These are phyloP conservation scores for Pyrrhosoma nymphula DNA, from an alignment of 2,888 invertebrate species.

Conservation along the genomic window DNA sequence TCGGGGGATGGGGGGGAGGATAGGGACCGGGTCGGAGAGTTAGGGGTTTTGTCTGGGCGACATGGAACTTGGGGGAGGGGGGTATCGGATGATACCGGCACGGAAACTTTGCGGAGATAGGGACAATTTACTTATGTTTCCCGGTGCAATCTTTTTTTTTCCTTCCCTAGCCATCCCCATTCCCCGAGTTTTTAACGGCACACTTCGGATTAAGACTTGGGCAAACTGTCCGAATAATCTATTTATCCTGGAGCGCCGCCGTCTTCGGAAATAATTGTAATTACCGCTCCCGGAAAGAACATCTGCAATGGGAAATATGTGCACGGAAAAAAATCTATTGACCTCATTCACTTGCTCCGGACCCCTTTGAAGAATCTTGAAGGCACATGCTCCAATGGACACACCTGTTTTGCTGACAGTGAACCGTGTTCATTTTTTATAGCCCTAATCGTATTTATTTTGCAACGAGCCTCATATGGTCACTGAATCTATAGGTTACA, in stretches of 20 bases:
- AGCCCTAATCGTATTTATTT: too few relatives aligned
- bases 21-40: too few relatives aligned
- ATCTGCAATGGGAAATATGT: not conserved
- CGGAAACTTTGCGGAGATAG: not conserved
- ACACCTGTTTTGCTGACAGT: too few relatives aligned
- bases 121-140: constrained; percentile 7
- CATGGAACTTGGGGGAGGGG: not conserved
- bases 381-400: too few relatives aligned
- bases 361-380: too few relatives aligned
- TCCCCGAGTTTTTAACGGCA: not conserved
- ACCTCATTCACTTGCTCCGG: not conserved
- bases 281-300: not conserved
- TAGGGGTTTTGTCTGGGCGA: too few relatives aligned
- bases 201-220: not conserved
- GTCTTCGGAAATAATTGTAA: not conserved
- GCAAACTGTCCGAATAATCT: not conserved
- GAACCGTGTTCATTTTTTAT: too few relatives aligned
- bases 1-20: too few relatives aligned
- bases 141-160: not conserved
- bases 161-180: not conserved
- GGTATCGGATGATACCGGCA: not conserved
- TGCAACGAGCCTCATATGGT: too few relatives aligned
- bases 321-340: not conserved
- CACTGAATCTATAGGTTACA: too few relatives aligned
- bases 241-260: not conserved